These are phyloP conservation scores for Leptestheria dahalacensis DNA, from an alignment of 1,140 invertebrate species.

Conservation along the genomic window DNA sequence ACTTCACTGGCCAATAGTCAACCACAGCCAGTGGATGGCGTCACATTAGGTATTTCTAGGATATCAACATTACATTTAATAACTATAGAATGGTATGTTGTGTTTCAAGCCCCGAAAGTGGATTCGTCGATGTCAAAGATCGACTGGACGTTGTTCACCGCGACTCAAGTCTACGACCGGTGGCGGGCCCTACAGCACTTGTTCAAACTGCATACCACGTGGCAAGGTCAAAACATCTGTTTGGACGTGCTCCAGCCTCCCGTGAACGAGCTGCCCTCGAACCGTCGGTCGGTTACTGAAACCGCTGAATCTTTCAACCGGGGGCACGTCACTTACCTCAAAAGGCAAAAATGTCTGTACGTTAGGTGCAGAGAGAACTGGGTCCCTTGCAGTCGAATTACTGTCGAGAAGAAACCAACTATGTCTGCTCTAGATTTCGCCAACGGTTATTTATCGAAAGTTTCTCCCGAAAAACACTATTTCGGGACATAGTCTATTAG, in stretches of 20 bases:
- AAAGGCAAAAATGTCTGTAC: conserved; percentile 6
- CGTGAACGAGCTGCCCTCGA: background rate
- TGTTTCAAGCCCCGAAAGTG: conserved; percentile 22
- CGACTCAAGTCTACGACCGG: conserved; percentile 23
- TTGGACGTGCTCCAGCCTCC: conserved; percentile 17
- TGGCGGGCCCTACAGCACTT: conserved; percentile 20
- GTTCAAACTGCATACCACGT: conserved; percentile 20
- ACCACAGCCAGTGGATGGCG: conserved; percentile 40
- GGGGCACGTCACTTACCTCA: conserved; percentile 5
- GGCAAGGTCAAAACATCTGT: conserved; percentile 20
- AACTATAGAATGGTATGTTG: too few relatives aligned
- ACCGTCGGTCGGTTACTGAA: background rate
- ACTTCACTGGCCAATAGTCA: conserved; percentile 36
- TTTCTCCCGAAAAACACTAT: background rate
- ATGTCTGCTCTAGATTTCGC: conserved; percentile 10
- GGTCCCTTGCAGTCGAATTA: conserved; percentile 1
- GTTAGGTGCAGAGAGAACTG: conserved; percentile 8
- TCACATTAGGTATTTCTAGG: conserved; percentile 66
- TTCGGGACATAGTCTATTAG: background rate
- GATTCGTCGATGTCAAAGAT: conserved; percentile 19
- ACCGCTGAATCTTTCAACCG: background rate
- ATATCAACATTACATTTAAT: too few relatives aligned
- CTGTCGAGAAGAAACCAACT: background rate
- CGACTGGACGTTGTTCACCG: conserved; percentile 19
- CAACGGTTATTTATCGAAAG: conserved; percentile 12